A percentile compares a stretch with the other conserved stretches of the same genome.
These are phyloP conservation scores for Sebastes reedi DNA, from an alignment of 2,797 vertebrate genomes.

Conservation along the genomic window DNA sequence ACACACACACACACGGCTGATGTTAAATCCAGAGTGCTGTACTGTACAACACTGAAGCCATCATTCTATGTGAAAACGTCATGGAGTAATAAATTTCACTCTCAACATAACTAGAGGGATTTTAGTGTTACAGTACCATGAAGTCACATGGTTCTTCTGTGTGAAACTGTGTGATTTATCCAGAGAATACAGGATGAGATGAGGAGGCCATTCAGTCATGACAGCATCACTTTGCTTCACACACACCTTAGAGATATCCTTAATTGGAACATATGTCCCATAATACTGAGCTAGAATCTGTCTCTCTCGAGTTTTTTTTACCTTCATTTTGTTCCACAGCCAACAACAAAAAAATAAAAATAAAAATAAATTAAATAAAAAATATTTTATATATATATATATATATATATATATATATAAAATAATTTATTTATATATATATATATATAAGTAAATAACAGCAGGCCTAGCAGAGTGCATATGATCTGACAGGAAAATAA, in stretches of 20 bases:
- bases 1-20: not conserved
- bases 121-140: not conserved
- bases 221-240: slow-evolving; percentile 17
- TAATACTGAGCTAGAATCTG: not conserved
- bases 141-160: not conserved
- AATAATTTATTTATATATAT: no score
- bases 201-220: slow-evolving; percentile 28
- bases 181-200: slow-evolving; percentile 20
- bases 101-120: not conserved
- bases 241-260: slow-evolving; percentile 22
- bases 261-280: slow-evolving; percentile 45
- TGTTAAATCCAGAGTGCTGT: slow-evolving; percentile 20
- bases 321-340: not conserved
- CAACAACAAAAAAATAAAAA: not conserved
- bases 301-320: not conserved
- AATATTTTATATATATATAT: no score
- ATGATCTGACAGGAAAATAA: not conserved
- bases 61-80: not conserved
- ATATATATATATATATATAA: no score
- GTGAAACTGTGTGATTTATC: slow-evolving; percentile 17
- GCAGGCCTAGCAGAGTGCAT: not conserved
- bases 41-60: no score
- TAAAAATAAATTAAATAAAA: no score
- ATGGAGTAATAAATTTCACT: not conserved
- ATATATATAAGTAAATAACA: not conserved